Conservation (phyloP, 2,113 vertebrate genomes). For the Galemys pyrenaicus region DNA sequence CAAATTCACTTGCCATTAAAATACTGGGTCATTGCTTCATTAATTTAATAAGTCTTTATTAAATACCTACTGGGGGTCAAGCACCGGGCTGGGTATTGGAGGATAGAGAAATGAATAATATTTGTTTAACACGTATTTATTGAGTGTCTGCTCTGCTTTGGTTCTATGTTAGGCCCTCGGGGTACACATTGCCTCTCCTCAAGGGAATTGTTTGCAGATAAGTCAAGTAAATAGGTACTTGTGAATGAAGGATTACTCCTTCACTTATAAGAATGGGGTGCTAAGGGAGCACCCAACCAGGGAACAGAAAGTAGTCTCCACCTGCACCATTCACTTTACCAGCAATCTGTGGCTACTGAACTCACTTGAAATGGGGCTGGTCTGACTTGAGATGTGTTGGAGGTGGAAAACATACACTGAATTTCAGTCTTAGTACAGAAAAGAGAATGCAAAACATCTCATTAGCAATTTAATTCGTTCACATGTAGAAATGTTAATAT, state of each 20-base stretch:
- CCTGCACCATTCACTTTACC: background rate
- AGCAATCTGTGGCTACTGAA: background rate
- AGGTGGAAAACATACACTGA: background rate
- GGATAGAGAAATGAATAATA: slow-evolving; percentile 50
- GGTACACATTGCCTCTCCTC: background rate
- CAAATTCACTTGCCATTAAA: slow-evolving; percentile 66
- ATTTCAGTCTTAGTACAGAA: background rate
- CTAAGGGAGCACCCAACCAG: background rate
- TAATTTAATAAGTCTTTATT: slow-evolving; percentile 69
- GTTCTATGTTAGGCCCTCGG: background rate
- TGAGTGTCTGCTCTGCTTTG: slow-evolving; percentile 41
- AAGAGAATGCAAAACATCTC: background rate
- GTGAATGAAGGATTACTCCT: background rate
- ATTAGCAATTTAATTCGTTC: background rate
- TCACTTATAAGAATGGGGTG: background rate
- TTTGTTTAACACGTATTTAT: slow-evolving; percentile 63
- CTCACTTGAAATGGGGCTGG: background rate
- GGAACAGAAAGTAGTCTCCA: background rate
- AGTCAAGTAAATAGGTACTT: slow-evolving; percentile 6
- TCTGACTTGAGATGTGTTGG: background rate
- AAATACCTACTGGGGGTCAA: slow-evolving; percentile 67
- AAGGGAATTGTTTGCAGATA: background rate
- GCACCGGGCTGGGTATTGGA: background rate
- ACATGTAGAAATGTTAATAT: background rate
- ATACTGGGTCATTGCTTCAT: slow-evolving; percentile 55